Conservation (phyloP, 1,140 invertebrate species). For the Ganaspis sp. region DNA sequence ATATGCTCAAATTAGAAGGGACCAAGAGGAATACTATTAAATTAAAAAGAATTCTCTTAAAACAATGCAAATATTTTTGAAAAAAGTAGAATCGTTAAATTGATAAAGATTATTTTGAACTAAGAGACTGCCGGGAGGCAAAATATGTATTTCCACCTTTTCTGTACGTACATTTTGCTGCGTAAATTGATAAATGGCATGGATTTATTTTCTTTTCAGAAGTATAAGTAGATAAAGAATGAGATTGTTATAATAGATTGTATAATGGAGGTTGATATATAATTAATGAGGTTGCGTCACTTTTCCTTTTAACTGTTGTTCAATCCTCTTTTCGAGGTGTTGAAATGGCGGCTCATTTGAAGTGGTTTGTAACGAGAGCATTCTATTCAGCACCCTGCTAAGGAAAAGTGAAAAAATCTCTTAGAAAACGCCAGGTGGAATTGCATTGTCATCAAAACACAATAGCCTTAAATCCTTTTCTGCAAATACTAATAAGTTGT, state of each 20-base stretch:
- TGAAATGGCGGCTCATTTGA: constrained; percentile 33
- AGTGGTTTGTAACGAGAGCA: constrained; percentile 21
- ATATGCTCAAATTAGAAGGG: no score
- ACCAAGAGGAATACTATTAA: no score
- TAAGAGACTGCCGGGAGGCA: no score
- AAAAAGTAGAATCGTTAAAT: no score
- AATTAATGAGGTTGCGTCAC: constrained; percentile 43
- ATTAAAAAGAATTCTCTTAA: no score
- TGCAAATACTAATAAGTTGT: no score
- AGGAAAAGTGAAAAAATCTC: neutral
- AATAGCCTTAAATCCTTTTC: neutral
- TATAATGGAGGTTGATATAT: constrained; percentile 38
- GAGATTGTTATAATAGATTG: neutral
- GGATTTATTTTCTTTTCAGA: no score
- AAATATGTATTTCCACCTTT: neutral
- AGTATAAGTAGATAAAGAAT: neutral
- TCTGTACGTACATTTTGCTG: neutral
- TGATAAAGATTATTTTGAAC: no score
- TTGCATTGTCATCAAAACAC: neutral
- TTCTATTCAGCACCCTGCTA: neutral
- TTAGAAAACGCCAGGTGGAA: neutral
- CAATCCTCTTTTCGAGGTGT: constrained; percentile 34
- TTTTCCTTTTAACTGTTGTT: constrained; percentile 2
- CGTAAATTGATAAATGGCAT: no score
- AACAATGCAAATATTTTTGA: no score